Conservation (phyloP, 2,113 vertebrate species). For the Mesitornis unicolor region DNA sequence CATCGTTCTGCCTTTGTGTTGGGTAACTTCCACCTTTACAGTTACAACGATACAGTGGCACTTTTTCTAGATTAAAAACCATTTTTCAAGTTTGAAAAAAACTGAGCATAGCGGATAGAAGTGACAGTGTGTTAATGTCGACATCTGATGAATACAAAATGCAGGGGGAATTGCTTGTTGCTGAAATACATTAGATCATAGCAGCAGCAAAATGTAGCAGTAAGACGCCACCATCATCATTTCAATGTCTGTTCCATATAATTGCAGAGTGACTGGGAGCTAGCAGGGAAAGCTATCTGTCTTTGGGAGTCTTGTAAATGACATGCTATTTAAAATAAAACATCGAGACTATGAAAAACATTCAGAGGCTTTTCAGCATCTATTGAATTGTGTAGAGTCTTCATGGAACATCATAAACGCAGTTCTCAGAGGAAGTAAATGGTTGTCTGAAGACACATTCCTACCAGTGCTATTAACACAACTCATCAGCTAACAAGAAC, state of each 20-base stretch:
- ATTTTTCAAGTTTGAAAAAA: slow-evolving; percentile 15
- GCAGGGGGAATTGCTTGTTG: slow-evolving; percentile 26
- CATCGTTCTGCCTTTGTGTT: background rate
- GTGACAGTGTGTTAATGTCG: slow-evolving; percentile 27
- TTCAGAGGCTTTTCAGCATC: slow-evolving; percentile 33
- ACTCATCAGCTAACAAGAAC: slow-evolving; percentile 57
- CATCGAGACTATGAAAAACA: slow-evolving; percentile 44
- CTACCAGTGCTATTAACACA: slow-evolving; percentile 50
- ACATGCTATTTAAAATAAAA: slow-evolving; percentile 58
- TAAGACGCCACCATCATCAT: slow-evolving; percentile 19
- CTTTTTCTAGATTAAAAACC: slow-evolving; percentile 15
- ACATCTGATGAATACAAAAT: slow-evolving; percentile 53
- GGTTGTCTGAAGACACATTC: slow-evolving; percentile 31
- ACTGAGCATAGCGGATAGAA: background rate
- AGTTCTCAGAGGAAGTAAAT: slow-evolving; percentile 59
- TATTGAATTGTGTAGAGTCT: slow-evolving; percentile 41
- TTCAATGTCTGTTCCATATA: slow-evolving; percentile 24
- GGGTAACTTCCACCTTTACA: background rate
- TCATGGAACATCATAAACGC: slow-evolving; percentile 25
- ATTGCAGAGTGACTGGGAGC: slow-evolving; percentile 53
- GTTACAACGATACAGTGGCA: background rate
- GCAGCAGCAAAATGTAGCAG: slow-evolving; percentile 50
- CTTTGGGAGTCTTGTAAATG: slow-evolving; percentile 42
- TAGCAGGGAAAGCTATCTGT: slow-evolving; percentile 17
- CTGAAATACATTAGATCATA: slow-evolving; percentile 43